Conservation (phyloP, 2,797 vertebrate species). For the Microctenopoma lineatum region DNA sequence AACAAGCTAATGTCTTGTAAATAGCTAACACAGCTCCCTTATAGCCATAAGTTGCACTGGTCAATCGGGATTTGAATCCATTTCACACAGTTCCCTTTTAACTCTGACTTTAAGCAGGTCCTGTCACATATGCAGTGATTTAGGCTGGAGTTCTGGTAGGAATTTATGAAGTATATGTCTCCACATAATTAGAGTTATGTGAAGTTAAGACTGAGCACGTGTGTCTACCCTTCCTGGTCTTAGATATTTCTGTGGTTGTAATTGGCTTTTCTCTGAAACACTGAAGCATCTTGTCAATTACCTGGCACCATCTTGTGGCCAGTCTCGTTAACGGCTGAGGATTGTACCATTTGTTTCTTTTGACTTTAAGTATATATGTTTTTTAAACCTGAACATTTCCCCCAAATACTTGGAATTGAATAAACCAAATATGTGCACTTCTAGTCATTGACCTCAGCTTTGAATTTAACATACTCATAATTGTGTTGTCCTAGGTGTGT, state of each 20-base stretch:
- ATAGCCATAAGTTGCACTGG: slow-evolving; percentile 47
- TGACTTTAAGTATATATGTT: slow-evolving; percentile 1
- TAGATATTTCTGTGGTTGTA: slow-evolving; percentile 10
- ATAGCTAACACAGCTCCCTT: slow-evolving; percentile 50
- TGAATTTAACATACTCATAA: slow-evolving; percentile 59
- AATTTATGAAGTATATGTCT: slow-evolving; percentile 31
- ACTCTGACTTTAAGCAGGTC: slow-evolving; percentile 36
- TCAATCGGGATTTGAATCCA: slow-evolving; percentile 26
- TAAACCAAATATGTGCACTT: slow-evolving; percentile 48
- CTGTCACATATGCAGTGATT: slow-evolving; percentile 8
- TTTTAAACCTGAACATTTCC: background rate
- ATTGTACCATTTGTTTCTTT: slow-evolving; percentile 39
- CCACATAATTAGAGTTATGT: slow-evolving; percentile 8
- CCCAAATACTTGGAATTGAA: slow-evolving; percentile 32
- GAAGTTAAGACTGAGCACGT: slow-evolving; percentile 9
- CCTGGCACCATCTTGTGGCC: slow-evolving; percentile 68
- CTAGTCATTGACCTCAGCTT: slow-evolving; percentile 62
- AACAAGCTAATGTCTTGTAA: slow-evolving; percentile 60
- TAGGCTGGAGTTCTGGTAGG: slow-evolving; percentile 16
- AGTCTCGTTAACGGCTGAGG: slow-evolving; percentile 21
- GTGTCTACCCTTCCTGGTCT: background rate
- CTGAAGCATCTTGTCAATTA: slow-evolving; percentile 7
- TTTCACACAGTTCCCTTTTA: slow-evolving; percentile 9
- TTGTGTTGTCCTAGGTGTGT: slow-evolving; percentile 69
- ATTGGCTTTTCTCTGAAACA: slow-evolving; percentile 8